phyloP scores from a whole-genome alignment of 1,140 invertebrate species.

The Temnothorax nylanderi region DNA sequence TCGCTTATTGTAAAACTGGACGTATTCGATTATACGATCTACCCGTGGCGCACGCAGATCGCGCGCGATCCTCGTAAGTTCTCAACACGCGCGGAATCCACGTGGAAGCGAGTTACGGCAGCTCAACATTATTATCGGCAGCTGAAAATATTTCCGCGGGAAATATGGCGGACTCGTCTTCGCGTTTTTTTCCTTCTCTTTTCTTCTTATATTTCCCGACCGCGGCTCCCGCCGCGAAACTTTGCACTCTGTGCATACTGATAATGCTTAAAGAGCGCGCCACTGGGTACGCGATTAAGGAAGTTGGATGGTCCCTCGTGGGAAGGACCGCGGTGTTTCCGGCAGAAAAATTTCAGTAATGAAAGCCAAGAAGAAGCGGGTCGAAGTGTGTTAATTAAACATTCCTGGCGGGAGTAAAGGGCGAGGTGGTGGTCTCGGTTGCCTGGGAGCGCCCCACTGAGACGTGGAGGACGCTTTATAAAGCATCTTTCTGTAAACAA shows the following conservation, averaged over 20 bases:
- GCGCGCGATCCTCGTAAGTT: slow-evolving; percentile 28
- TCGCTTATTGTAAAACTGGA: slow-evolving; percentile 28
- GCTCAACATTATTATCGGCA: slow-evolving; percentile 39
- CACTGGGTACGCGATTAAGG: slow-evolving; percentile 65
- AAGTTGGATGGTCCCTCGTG: slow-evolving; percentile 66
- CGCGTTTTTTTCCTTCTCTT: background rate
- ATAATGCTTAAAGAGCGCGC: slow-evolving; percentile 66
- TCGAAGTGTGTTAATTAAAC: slow-evolving; percentile 75
- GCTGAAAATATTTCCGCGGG: slow-evolving; percentile 49
- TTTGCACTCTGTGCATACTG: slow-evolving; percentile 63
- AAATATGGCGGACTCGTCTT: slow-evolving; percentile 26
- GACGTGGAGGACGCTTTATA: slow-evolving; percentile 53
- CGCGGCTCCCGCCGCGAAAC: slow-evolving; percentile 46
- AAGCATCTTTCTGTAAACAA: slow-evolving; percentile 55
- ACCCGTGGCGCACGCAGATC: background rate
- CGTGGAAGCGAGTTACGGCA: slow-evolving; percentile 28
- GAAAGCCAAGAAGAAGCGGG: slow-evolving; percentile 62
- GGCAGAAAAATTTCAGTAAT: slow-evolving; percentile 72
- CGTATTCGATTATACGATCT: slow-evolving; percentile 14
- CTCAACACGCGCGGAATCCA: slow-evolving; percentile 46
- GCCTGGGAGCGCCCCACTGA: slow-evolving; percentile 29
- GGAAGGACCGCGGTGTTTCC: slow-evolving; percentile 53
- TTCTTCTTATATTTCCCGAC: slow-evolving; percentile 33
- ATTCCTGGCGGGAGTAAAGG: slow-evolving; percentile 65
- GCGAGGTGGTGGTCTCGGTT: slow-evolving; percentile 50